Evolutionary conservation across 2,113 vertebrate species (phyloP).

Genomic region (Galbula dea): DNA sequence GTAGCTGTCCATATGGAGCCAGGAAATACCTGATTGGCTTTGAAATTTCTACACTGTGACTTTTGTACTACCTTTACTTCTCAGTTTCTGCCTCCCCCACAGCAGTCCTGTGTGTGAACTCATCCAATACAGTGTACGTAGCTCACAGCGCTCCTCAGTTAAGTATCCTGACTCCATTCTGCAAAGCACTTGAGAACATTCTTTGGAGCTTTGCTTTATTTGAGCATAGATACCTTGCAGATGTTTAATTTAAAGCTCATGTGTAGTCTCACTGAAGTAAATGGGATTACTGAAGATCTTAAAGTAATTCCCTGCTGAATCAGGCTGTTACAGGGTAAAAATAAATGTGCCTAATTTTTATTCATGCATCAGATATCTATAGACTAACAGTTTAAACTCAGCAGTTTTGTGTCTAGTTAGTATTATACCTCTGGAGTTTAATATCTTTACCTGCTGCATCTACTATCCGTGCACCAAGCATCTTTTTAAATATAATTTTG

Average conservation of each 20-base stretch:
- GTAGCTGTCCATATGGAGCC: not conserved
- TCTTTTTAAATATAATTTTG: not conserved
- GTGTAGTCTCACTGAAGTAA: conserved; percentile 50
- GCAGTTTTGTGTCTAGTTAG: not conserved
- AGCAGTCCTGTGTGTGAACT: not conserved
- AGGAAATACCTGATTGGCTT: not conserved
- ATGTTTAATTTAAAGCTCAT: conserved; percentile 60
- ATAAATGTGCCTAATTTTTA: conserved; percentile 55
- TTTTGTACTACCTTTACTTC: not conserved
- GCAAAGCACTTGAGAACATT: conserved; percentile 11
- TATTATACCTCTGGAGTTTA: not conserved
- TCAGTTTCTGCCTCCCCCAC: not conserved
- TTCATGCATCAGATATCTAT: conserved; percentile 28
- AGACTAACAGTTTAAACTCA: conserved; percentile 33
- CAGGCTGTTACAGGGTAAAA: conserved; percentile 33
- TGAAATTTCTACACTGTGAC: not conserved
- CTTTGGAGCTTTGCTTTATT: not conserved
- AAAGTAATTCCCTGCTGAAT: conserved; percentile 62
- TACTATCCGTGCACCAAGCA: not conserved
- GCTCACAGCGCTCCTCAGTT: not conserved
- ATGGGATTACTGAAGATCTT: conserved; percentile 60
- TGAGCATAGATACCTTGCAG: conserved; percentile 48
- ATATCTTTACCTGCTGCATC: not conserved
- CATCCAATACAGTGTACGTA: not conserved
- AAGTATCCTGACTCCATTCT: not conserved